These are phyloP conservation scores for Rhea americana DNA, from an alignment of 2,113 vertebrate genomes.

Conservation along the genomic window DNA sequence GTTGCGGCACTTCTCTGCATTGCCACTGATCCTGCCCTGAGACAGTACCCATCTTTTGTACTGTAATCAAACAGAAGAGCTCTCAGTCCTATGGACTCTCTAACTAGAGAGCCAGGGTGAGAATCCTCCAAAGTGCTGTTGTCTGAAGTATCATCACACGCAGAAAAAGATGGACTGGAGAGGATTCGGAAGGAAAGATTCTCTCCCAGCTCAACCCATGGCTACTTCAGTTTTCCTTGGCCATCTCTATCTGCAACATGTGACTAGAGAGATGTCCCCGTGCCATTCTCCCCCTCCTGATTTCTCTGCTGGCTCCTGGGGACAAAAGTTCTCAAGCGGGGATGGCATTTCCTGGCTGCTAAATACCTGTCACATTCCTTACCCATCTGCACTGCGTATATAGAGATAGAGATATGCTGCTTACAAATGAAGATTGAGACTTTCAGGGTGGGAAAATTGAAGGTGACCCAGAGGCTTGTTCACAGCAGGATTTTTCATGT, in stretches of 20 bases:
- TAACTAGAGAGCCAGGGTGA: no score
- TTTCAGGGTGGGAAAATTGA: neutral
- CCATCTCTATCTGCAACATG: neutral
- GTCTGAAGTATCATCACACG: no score
- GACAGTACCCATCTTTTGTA: neutral
- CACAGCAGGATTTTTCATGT: neutral
- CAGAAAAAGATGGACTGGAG: no score
- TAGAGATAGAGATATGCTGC: neutral
- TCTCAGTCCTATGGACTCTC: no score
- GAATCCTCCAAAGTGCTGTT: no score
- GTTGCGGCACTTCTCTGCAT: neutral
- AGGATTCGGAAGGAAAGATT: no score
- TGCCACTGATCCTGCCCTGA: neutral
- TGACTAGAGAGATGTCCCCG: neutral
- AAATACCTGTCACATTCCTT: neutral
- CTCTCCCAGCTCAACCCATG: no score
- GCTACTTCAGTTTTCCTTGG: fast-evolving
- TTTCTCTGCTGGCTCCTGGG: neutral
- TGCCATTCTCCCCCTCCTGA: neutral
- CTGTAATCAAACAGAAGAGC: no score
- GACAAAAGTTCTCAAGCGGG: neutral
- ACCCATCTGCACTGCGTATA: fast-evolving
- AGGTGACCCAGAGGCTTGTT: neutral
- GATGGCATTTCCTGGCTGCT: neutral
- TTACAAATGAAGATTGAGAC: neutral